A percentile compares a stretch with the other conserved stretches of the same genome.
Evolutionary conservation across 2,113 vertebrate species (phyloP).

Genomic region (Pedionomus torquatus): DNA sequence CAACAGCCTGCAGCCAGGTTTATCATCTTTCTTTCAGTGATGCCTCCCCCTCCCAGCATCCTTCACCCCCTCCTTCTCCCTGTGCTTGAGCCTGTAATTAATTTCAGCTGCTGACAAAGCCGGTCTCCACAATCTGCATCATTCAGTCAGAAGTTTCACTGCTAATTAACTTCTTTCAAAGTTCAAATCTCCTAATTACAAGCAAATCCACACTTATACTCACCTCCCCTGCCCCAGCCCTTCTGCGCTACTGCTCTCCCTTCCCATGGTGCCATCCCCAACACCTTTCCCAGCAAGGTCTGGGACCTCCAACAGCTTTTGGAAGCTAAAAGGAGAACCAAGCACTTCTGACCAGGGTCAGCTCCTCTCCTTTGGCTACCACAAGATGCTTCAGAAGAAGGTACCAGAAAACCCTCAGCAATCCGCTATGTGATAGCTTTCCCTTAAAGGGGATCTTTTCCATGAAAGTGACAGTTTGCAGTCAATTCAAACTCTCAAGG

Average conservation of each 20-base stretch:
- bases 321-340: not conserved
- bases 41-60: conserved; percentile 1
- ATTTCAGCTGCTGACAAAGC: conserved; percentile 72
- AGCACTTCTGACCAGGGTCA: not conserved
- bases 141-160: conserved; percentile 68
- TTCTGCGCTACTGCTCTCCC: not conserved
- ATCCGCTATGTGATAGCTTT: not conserved
- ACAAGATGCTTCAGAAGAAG: not conserved
- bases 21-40: conserved; percentile 20
- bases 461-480: not conserved
- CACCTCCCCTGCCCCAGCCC: not conserved
- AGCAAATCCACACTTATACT: not conserved
- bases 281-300: not conserved
- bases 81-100: conserved; percentile 74
- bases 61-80: conserved; percentile 30
- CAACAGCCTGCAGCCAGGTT: conserved; percentile 66
- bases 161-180: conserved; percentile 78
- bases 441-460: not conserved
- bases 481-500: not conserved
- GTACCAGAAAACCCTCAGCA: not conserved
- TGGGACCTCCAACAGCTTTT: not conserved
- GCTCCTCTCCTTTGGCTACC: not conserved
- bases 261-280: not conserved
- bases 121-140: conserved; percentile 60
- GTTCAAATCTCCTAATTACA: conserved; percentile 75